phyloP scores from a whole-genome alignment of 2,113 vertebrate species.

The Tyrannus savana region DNA sequence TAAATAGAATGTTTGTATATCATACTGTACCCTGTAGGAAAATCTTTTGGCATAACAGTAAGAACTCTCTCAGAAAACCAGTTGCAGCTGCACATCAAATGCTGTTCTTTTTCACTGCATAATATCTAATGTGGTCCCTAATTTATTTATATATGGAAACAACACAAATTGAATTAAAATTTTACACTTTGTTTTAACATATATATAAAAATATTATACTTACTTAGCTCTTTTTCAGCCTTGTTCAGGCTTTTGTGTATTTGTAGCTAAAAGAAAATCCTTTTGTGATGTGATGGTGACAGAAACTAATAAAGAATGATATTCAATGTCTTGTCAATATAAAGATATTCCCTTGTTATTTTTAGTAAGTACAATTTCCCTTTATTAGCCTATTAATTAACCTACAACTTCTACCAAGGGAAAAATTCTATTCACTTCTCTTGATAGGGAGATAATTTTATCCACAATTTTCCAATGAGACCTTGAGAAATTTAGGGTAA shows the following conservation, averaged over 20 bases:
- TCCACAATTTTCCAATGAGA: not conserved
- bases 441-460: slow-evolving; percentile 1
- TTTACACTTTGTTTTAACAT: not conserved
- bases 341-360: not conserved
- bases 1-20: not conserved
- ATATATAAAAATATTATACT: not conserved
- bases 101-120: not conserved
- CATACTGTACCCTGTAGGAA: not conserved
- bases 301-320: not conserved
- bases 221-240: not conserved
- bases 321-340: not conserved
- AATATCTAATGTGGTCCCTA: accelerated
- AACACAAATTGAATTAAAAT: not conserved
- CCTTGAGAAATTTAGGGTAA: slow-evolving; percentile 22
- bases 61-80: not conserved
- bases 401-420: not conserved
- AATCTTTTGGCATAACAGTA: not conserved
- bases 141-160: not conserved
- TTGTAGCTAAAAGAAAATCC: not conserved
- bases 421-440: slow-evolving; percentile 11
- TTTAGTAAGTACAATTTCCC: slow-evolving; percentile 1
- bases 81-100: not conserved
- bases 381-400: slow-evolving; percentile 53
- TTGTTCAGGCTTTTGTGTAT: not conserved
- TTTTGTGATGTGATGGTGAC: not conserved